A percentile compares a stretch with the other conserved stretches of the same genome.
Conservation (phyloP, 2,888 invertebrate species). For the Oscheius sp. region DNA sequence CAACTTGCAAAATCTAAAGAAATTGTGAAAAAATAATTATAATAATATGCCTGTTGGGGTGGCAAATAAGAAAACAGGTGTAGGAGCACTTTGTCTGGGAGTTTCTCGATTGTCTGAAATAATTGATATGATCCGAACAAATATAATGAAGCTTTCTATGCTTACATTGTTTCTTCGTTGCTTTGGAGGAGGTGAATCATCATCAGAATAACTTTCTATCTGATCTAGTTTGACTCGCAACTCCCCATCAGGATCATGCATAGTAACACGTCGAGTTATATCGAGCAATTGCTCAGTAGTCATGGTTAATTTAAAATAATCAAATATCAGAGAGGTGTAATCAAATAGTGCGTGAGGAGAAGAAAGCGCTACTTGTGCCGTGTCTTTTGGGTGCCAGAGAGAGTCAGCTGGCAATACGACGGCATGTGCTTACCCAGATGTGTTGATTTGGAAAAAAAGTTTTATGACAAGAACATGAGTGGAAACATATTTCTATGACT, state of each 20-base stretch:
- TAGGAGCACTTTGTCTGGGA: conserved; percentile 94
- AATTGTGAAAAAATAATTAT: background rate
- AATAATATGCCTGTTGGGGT: conserved; percentile 33
- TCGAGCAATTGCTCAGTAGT: conserved; percentile 63
- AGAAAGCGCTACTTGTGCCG: conserved; percentile 19
- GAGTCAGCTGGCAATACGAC: conserved; percentile 28
- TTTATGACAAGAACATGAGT: no score
- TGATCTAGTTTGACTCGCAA: conserved; percentile 21
- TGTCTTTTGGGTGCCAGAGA: conserved; percentile 25
- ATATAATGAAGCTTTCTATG: background rate
- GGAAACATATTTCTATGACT: no score
- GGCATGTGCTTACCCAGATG: conserved; percentile 26
- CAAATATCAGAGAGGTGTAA: conserved; percentile 3
- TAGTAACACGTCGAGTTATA: conserved; percentile 65
- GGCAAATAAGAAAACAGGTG: conserved; percentile 77
- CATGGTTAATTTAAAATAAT: background rate
- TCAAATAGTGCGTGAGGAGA: conserved; percentile 8
- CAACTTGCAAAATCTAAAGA: conserved; percentile 71
- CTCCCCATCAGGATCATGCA: conserved; percentile 53
- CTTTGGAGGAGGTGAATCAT: background rate
- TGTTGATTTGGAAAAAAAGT: conserved; percentile 10
- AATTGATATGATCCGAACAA: background rate
- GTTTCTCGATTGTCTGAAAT: conserved; percentile 74
- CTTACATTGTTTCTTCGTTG: conserved; percentile 25
- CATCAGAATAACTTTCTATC: conserved; percentile 7